A percentile compares a stretch with the other conserved stretches of the same genome.
Evolutionary conservation across 2,113 vertebrate species (phyloP).

Genomic region (Pycnonotus jocosus): DNA sequence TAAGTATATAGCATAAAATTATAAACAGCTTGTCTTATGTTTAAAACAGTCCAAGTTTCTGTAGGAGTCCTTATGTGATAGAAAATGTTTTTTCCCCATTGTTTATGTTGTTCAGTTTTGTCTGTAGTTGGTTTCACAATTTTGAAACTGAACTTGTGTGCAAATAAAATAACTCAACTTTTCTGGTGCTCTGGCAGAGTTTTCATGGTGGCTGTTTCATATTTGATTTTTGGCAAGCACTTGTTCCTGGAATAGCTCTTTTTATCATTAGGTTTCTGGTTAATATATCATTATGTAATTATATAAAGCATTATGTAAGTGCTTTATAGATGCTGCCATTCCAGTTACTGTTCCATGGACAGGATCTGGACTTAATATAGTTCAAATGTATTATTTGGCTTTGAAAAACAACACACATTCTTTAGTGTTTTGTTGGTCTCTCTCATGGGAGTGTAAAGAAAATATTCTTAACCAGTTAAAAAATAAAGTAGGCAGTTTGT

Average conservation of each 20-base stretch:
- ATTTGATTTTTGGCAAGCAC: neutral
- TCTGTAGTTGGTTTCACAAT: neutral
- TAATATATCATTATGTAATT: neutral
- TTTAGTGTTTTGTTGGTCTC: neutral
- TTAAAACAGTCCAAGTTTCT: neutral
- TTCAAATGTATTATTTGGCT: neutral
- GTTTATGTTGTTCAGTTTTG: neutral
- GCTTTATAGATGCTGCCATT: fast-evolving
- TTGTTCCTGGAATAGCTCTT: neutral
- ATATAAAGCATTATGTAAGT: neutral
- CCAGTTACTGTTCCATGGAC: neutral
- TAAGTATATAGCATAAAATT: neutral
- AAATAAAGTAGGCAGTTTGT: neutral
- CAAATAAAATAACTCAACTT: neutral
- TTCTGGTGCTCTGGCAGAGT: neutral
- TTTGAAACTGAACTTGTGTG: neutral
- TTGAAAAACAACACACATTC: neutral
- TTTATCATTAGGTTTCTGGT: neutral
- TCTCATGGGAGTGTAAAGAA: neutral
- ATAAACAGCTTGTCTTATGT: neutral
- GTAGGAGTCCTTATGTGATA: neutral
- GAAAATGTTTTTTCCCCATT: neutral
- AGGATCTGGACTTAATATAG: neutral
- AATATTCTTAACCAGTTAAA: neutral
- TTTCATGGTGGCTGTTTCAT: neutral